phyloP scores from a whole-genome alignment of 2,113 vertebrate genomes.

The Lepus timidus region DNA sequence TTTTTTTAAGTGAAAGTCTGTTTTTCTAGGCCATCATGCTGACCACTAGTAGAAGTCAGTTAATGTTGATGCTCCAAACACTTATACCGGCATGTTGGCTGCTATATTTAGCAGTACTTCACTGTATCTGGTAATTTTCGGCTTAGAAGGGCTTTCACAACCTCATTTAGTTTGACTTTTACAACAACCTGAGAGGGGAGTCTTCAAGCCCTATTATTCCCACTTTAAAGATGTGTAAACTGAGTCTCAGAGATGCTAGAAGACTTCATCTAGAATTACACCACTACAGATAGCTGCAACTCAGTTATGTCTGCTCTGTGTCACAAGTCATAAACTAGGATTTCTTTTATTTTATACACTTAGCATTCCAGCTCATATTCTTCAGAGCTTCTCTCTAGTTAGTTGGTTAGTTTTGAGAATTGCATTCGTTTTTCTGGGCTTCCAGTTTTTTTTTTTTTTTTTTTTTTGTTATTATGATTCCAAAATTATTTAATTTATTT shows the following conservation, averaged over 20 bases:
- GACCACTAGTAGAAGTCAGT: neutral
- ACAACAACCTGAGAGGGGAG: neutral
- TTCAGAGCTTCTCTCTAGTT: neutral
- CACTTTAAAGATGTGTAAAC: neutral
- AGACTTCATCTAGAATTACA: conserved; percentile 1
- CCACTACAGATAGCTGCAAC: neutral
- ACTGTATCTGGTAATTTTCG: neutral
- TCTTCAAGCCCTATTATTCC: neutral
- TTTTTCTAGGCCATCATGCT: neutral
- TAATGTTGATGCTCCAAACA: neutral
- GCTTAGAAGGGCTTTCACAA: neutral
- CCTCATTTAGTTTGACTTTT: conserved; percentile 8
- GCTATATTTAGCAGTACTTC: conserved; percentile 28
- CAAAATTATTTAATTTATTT: neutral
- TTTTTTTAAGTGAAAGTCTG: neutral
- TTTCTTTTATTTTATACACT: conserved; percentile 21
- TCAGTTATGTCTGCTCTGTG: neutral
- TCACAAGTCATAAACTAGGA: neutral
- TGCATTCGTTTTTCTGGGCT: neutral
- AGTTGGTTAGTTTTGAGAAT: conserved; percentile 41
- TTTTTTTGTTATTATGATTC: conserved; percentile 32
- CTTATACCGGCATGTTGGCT: neutral
- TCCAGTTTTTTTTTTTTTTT: neutral
- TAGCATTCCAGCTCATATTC: neutral
- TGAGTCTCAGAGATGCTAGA: conserved; percentile 14